Evolutionary conservation across 2,113 vertebrate species (phyloP).

Genomic region (Chionis minor): DNA sequence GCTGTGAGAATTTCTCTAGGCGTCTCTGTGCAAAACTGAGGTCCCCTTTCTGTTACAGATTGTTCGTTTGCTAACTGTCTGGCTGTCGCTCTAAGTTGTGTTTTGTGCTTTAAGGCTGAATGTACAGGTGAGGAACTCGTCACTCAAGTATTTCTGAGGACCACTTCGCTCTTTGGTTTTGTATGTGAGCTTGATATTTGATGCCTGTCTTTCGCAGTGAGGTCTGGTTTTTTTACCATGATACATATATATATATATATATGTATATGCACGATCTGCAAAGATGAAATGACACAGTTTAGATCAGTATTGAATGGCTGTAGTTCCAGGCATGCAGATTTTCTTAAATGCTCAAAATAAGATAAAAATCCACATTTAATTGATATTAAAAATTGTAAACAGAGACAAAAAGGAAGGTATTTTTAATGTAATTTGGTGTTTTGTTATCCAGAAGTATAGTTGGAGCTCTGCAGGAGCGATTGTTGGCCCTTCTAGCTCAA

Average conservation of each 20-base stretch:
- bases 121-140: neutral
- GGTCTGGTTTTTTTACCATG: neutral
- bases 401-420: neutral
- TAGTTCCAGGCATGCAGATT: neutral
- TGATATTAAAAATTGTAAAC: neutral
- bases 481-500: neutral
- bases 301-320: neutral
- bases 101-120: neutral
- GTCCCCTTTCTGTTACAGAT: fast-evolving
- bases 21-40: neutral
- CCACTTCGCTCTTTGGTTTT: neutral
- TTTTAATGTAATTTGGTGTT: neutral
- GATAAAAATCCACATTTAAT: neutral
- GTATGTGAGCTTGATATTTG: neutral
- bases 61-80: neutral
- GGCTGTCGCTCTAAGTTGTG: neutral
- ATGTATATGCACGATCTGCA: neutral
- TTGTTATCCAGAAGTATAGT: neutral
- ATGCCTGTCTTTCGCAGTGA: neutral
- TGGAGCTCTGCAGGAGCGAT: neutral
- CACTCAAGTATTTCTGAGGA: neutral
- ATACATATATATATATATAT: no score
- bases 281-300: neutral
- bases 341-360: neutral
- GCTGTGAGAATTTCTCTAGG: neutral